Conservation (phyloP, 2,797 vertebrate species). For the Myotis pilosus region DNA sequence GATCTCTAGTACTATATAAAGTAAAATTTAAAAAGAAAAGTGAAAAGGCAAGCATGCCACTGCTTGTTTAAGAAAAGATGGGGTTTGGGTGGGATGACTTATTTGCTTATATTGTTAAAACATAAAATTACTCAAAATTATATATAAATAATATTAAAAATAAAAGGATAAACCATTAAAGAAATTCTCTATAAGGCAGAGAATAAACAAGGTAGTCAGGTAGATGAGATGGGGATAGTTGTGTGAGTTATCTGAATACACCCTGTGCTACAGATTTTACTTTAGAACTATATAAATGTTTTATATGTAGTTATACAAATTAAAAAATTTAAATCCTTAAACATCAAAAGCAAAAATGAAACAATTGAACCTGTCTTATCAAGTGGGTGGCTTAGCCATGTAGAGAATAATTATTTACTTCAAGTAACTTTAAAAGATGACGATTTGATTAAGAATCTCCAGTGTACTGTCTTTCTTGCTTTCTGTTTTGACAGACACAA, state of each 20-base stretch:
- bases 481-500: slow-evolving; percentile 19
- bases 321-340: background rate
- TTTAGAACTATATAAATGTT: background rate
- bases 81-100: background rate
- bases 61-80: background rate
- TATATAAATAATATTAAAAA: background rate
- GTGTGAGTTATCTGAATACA: background rate
- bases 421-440: background rate
- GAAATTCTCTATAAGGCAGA: background rate
- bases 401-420: background rate
- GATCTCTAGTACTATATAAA: background rate
- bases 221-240: background rate
- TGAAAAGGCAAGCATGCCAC: background rate
- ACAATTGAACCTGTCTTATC: background rate
- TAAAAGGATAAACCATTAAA: background rate
- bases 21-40: background rate
- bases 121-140: background rate
- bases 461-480: background rate
- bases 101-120: background rate
- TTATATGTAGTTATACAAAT: background rate
- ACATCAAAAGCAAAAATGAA: slow-evolving; percentile 14
- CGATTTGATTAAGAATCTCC: background rate
- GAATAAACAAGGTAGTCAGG: background rate
- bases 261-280: background rate
- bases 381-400: background rate